Conservation (phyloP, 1,140 invertebrate genomes). For the Psix sp. region DNA sequence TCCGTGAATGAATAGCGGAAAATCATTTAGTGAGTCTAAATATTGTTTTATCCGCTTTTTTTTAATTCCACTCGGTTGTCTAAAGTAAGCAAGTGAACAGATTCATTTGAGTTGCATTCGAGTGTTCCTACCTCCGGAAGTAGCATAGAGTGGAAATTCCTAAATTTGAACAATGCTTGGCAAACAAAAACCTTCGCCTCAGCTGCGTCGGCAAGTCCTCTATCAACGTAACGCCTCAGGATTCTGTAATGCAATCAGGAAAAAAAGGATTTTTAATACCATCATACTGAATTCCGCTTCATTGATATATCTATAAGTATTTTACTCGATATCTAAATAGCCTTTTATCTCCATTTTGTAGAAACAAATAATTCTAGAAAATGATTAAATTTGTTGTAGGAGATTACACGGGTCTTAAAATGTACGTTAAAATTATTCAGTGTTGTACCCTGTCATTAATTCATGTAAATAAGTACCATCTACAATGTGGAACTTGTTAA, state of each 20-base stretch:
- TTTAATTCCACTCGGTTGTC: constrained; percentile 23
- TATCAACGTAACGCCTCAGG: constrained; percentile 3
- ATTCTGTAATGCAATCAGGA: constrained; percentile 1
- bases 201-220: constrained; percentile 66
- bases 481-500: too few species aligned
- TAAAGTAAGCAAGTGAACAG: constrained; percentile 19
- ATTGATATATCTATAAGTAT: too few species aligned
- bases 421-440: too few species aligned
- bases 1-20: too few species aligned
- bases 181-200: constrained; percentile 74
- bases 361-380: too few species aligned
- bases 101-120: constrained; percentile 15
- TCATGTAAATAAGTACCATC: too few species aligned
- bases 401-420: too few species aligned
- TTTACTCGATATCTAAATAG: too few species aligned
- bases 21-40: constrained; percentile 18
- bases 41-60: constrained; percentile 5
- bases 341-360: too few species aligned
- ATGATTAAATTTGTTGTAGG: too few species aligned
- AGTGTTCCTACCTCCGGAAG: constrained; percentile 69
- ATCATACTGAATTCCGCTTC: too few species aligned
- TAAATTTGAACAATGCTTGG: constrained; percentile 74
- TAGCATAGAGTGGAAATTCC: constrained; percentile 71
- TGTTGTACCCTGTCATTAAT: too few species aligned
- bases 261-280: neutral